Conservation (phyloP, 1,140 invertebrate genomes). For the Lysiphlebus fabarum region DNA sequence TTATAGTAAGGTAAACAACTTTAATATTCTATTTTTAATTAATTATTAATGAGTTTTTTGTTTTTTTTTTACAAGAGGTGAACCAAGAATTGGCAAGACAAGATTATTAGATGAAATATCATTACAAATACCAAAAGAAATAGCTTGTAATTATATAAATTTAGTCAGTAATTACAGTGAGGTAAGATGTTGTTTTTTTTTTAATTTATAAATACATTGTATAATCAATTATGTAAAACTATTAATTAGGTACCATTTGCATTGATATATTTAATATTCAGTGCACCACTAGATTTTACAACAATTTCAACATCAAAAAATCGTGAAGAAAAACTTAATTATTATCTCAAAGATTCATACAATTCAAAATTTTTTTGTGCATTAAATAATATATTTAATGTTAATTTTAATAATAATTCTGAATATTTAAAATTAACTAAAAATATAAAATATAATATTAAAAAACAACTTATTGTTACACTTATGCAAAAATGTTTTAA, state of each 20-base stretch:
- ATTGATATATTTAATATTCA: constrained; percentile 49
- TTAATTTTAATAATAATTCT: constrained; percentile 50
- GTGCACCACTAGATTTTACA: constrained; percentile 46
- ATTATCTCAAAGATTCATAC: constrained; percentile 38
- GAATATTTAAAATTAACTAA: constrained; percentile 37
- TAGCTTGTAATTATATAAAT: constrained; percentile 48
- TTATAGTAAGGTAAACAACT: constrained; percentile 43
- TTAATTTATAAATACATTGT: constrained; percentile 7
- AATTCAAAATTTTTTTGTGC: constrained; percentile 48
- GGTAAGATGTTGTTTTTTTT: background rate
- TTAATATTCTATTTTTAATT: constrained; percentile 29
- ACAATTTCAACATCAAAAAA: constrained; percentile 39
- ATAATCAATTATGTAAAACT: constrained; percentile 24
- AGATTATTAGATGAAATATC: constrained; percentile 60
- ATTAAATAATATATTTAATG: constrained; percentile 58
- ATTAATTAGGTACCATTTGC: background rate
- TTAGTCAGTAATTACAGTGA: constrained; percentile 34
- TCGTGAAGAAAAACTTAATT: constrained; percentile 48
- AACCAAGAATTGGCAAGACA: constrained; percentile 59
- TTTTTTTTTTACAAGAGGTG: constrained; percentile 49
- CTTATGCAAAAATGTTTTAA: constrained; percentile 43
- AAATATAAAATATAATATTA: constrained; percentile 37
- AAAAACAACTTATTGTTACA: constrained; percentile 44
- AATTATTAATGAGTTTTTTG: constrained; percentile 4
- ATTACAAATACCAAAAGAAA: constrained; percentile 44